phyloP scores from a whole-genome alignment of 2,113 vertebrate species.

The Cheirogaleus medius region DNA sequence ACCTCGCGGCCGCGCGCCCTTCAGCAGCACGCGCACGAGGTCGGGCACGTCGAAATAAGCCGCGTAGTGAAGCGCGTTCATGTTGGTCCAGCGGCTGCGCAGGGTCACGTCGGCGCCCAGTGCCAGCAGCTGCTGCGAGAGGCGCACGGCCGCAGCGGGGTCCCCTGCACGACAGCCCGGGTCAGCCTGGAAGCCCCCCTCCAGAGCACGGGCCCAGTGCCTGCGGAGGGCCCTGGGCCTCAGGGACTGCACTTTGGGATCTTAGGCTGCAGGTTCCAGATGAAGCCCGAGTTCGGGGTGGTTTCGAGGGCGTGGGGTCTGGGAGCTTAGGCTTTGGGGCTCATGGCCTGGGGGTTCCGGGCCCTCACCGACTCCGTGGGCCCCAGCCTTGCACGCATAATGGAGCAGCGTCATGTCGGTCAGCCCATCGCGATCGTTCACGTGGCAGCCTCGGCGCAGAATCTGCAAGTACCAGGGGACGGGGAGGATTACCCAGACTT shows the following conservation, averaged over 20 bases:
- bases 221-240: neutral
- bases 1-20: slow-evolving; percentile 90
- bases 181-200: neutral
- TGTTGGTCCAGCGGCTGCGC: slow-evolving; percentile 96
- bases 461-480: slow-evolving; percentile 83
- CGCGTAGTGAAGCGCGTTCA: slow-evolving; percentile 95
- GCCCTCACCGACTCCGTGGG: slow-evolving; percentile 92
- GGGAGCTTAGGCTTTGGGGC: neutral
- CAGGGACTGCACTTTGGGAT: neutral
- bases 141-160: slow-evolving; percentile 90
- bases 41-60: slow-evolving; percentile 95
- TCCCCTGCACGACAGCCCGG: slow-evolving; percentile 84
- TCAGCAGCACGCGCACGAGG: slow-evolving; percentile 91
- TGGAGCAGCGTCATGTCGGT: slow-evolving; percentile 97
- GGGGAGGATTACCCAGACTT: neutral
- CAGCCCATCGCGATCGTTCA: slow-evolving; percentile 94
- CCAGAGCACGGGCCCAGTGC: neutral
- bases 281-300: neutral
- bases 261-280: neutral
- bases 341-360: neutral
- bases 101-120: slow-evolving; percentile 92
- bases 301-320: neutral
- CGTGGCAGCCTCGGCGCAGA: slow-evolving; percentile 93
- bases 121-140: slow-evolving; percentile 90
- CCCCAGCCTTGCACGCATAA: slow-evolving; percentile 95